Conservation (phyloP, 2,113 vertebrate genomes). For the Azemiops feae region DNA sequence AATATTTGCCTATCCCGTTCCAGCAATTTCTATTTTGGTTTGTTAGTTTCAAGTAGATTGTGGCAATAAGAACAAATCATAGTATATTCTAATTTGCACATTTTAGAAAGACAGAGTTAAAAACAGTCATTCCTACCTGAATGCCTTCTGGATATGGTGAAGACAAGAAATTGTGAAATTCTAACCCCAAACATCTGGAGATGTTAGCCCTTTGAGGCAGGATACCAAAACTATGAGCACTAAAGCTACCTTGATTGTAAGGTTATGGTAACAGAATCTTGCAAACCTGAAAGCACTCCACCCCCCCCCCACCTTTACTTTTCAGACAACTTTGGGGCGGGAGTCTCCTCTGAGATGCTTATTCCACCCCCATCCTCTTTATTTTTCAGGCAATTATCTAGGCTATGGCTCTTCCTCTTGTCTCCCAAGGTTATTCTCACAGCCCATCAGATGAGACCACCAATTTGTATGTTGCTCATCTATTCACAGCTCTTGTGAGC, state of each 20-base stretch:
- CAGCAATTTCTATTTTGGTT: neutral
- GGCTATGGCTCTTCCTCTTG: neutral
- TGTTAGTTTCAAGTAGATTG: neutral
- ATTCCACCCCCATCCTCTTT: neutral
- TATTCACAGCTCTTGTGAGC: neutral
- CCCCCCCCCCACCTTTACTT: neutral
- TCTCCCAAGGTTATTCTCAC: neutral
- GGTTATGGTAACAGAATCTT: neutral
- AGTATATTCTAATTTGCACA: neutral
- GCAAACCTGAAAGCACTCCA: neutral
- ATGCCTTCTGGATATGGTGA: neutral
- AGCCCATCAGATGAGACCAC: neutral
- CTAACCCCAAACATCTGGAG: neutral
- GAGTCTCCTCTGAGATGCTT: neutral
- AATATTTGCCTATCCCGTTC: neutral
- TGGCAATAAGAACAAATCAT: neutral
- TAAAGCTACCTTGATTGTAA: neutral
- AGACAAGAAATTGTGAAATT: neutral
- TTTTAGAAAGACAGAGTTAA: neutral
- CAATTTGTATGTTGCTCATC: neutral
- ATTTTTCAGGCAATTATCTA: neutral
- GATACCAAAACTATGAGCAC: neutral
- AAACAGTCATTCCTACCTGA: neutral
- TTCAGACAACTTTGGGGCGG: neutral
- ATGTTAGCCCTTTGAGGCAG: neutral